Conservation (phyloP, 2,113 vertebrate genomes). For the Psittacula cyanocephala region DNA sequence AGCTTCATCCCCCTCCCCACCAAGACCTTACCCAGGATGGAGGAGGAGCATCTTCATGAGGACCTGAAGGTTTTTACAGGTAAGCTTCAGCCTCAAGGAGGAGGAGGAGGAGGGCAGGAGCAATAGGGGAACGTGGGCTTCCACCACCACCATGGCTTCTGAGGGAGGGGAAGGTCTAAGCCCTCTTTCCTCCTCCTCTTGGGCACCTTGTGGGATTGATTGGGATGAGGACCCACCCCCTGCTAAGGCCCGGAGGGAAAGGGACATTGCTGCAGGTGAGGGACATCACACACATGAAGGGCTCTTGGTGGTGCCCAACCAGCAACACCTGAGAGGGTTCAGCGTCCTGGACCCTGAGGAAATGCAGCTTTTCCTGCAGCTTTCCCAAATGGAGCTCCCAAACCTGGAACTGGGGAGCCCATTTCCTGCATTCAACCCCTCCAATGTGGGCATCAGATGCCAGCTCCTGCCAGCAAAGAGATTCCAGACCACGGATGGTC, state of each 20-base stretch:
- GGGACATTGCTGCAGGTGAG: not conserved
- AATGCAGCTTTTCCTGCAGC: not conserved
- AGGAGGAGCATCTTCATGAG: not conserved
- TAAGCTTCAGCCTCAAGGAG: not conserved
- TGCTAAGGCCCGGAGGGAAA: not conserved
- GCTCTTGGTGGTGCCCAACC: not conserved
- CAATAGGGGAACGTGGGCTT: not conserved
- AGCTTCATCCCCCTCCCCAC: not conserved
- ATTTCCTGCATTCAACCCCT: not conserved
- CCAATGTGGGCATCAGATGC: accelerated
- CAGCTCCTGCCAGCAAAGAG: not conserved
- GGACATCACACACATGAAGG: not conserved
- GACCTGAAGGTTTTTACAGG: not conserved
- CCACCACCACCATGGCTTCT: not conserved
- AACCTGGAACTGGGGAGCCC: not conserved
- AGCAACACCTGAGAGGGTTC: not conserved
- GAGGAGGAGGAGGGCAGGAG: not conserved
- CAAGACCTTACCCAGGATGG: not conserved
- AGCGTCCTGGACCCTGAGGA: accelerated
- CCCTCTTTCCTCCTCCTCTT: not conserved
- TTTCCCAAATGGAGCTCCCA: not conserved
- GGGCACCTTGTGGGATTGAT: not conserved
- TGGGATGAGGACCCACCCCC: not conserved
- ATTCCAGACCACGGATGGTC: accelerated
- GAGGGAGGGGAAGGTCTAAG: not conserved